These are phyloP conservation scores for Anhinga rufa DNA, from an alignment of 2,113 vertebrate genomes.

Conservation along the genomic window DNA sequence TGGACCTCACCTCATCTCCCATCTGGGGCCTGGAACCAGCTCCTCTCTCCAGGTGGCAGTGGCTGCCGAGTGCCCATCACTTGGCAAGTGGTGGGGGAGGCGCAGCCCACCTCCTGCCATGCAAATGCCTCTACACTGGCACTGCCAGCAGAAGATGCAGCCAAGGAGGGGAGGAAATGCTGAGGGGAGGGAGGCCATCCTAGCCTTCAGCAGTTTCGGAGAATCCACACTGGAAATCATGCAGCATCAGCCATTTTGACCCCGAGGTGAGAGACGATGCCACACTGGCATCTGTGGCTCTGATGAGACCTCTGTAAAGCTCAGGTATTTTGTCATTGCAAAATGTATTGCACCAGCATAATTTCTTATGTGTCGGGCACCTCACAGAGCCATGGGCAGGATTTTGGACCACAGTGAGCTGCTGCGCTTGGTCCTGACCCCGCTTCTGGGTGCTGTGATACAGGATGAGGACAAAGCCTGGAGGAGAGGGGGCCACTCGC, in stretches of 20 bases:
- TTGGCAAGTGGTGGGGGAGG: no score
- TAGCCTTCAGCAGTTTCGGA: background rate
- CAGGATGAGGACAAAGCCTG: rapidly evolving
- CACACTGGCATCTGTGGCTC: rapidly evolving
- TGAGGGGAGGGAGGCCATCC: background rate
- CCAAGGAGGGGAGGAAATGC: background rate
- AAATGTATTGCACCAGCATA: background rate
- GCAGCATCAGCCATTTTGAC: background rate
- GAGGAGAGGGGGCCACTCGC: background rate
- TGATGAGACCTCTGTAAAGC: background rate
- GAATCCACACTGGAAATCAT: background rate
- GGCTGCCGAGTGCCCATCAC: background rate
- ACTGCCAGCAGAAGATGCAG: background rate
- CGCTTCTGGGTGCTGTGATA: background rate
- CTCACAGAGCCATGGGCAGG: background rate
- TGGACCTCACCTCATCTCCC: background rate
- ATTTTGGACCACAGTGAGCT: background rate
- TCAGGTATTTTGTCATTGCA: background rate
- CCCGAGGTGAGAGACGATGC: background rate
- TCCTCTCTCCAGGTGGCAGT: background rate
- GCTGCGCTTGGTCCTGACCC: background rate
- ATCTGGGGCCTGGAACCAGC: background rate
- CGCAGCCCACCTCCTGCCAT: background rate
- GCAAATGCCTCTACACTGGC: background rate
- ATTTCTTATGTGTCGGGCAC: rapidly evolving